A percentile compares a stretch with the other conserved stretches of the same genome.
These are phyloP conservation scores for Mythimna loreyi DNA, from an alignment of 2,888 invertebrate genomes.

Conservation along the genomic window DNA sequence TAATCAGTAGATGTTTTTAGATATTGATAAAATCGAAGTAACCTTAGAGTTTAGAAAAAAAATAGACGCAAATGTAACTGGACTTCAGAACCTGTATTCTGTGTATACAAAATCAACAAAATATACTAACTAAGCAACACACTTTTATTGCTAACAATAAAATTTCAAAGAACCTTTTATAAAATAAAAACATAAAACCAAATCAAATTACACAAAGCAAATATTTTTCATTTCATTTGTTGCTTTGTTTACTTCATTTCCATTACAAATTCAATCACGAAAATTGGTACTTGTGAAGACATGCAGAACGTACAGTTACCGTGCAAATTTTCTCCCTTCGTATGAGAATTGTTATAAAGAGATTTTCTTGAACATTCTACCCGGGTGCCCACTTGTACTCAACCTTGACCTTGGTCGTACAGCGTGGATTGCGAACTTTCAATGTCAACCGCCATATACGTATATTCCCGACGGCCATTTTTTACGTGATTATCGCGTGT, in stretches of 20 bases:
- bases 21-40: too few species aligned
- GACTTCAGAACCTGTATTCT: background rate
- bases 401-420: constrained; percentile 59
- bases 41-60: too few species aligned
- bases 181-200: constrained; percentile 9
- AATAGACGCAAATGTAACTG: too few species aligned
- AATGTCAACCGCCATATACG: constrained; percentile 50
- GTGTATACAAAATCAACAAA: background rate
- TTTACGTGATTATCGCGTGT: constrained; percentile 59
- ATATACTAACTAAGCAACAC: background rate
- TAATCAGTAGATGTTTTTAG: too few species aligned
- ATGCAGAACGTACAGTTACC: constrained; percentile 18
- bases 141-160: constrained; percentile 2
- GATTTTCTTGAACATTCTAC: constrained; percentile 58
- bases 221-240: constrained; percentile 34
- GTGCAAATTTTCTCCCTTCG: constrained; percentile 45
- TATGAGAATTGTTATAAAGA: constrained; percentile 46
- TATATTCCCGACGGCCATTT: constrained; percentile 42
- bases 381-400: constrained; percentile 56
- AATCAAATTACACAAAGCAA: constrained; percentile 8
- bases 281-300: constrained; percentile 17
- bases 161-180: constrained; percentile 12
- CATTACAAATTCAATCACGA: constrained; percentile 39
- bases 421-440: constrained; percentile 62
- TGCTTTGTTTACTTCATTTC: constrained; percentile 27